Evolutionary conservation across 2,888 invertebrate genomes (phyloP).

Genomic region (Dryobota labecula): DNA sequence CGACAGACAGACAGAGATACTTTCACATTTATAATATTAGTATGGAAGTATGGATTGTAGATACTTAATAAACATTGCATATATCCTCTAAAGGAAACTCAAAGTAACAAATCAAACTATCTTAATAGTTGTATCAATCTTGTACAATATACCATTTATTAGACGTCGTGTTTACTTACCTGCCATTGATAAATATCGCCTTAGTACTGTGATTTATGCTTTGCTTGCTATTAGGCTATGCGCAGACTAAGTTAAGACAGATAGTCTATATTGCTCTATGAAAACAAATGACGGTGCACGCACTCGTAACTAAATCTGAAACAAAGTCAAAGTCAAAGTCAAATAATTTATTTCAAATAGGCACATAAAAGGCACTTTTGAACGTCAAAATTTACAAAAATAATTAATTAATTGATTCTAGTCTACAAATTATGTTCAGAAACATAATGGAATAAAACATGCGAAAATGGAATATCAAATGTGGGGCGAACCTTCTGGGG

Average conservation of each 20-base stretch:
- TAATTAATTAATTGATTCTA: no score
- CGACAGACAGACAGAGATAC: no score
- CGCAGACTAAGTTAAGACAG: neutral
- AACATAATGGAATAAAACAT: neutral
- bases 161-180: constrained; percentile 45
- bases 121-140: constrained; percentile 51
- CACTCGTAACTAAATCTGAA: neutral
- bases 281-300: neutral
- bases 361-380: no score
- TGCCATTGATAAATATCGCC: constrained; percentile 50
- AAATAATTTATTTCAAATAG: no score
- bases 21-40: no score
- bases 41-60: no score
- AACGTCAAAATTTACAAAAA: no score
- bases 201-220: constrained; percentile 45
- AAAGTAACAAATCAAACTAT: constrained; percentile 45
- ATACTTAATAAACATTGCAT: constrained; percentile 52
- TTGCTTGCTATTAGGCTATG: constrained; percentile 13
- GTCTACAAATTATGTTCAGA: neutral
- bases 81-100: constrained; percentile 40
- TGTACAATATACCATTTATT: constrained; percentile 42
- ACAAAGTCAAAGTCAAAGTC: no score
- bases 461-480: neutral
- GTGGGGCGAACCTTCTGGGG: neutral
- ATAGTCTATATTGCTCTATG: neutral